Base-by-base conservation (phyloP, 2,888 invertebrate genomes). In the Altica lythri region DNA sequence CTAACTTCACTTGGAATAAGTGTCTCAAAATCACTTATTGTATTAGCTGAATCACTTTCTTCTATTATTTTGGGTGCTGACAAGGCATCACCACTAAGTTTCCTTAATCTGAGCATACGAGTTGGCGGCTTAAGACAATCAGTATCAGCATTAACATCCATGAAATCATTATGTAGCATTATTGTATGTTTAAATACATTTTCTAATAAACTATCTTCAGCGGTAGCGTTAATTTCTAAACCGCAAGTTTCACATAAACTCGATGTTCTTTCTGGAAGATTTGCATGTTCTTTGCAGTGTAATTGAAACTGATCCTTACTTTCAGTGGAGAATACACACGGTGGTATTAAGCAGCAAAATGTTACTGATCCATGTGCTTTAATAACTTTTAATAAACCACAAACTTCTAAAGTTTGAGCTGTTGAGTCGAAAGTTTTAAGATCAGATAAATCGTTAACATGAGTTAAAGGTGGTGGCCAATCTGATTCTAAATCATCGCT, bases 31-130 rank as follows among this genome's bases (percentile, higher is more conserved):
- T 34, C 40, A 2, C 19, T 25, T 9, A 9, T 4, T n/a, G 18
- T 22, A 49, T 19, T 14, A n/a, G 18, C 37, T 34, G 50, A 8
- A 40, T 42, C 29, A 38, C 47, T 10, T 50, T 60, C 53, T 69
- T 71, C 59, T 66, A 71, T 13, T 67, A 73, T 10, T 68, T 72
- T 38, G 67, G 69, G 48, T 17, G 62, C 60, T 1, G 77, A 80
- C 2, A 80, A 64, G 29, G 73, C 75, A 57, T 81, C 80, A 2
- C 80, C 80, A 54, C 79, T 78, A 6, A 81, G 63, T 44, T 78
- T 69, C 19, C 80, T 70, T 25, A 77, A 60, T 50, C 78, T 70
- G 37, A 79, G 37, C 16, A 62, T 32, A n/a, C 34, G 32, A 12
- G 17, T 51, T 1, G 14, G 13, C 4, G 50, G 50, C 37, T 44